A percentile compares a stretch with the other conserved stretches of the same genome.
phyloP scores from a whole-genome alignment of 2,797 vertebrate genomes.

The Merluccius polli region DNA sequence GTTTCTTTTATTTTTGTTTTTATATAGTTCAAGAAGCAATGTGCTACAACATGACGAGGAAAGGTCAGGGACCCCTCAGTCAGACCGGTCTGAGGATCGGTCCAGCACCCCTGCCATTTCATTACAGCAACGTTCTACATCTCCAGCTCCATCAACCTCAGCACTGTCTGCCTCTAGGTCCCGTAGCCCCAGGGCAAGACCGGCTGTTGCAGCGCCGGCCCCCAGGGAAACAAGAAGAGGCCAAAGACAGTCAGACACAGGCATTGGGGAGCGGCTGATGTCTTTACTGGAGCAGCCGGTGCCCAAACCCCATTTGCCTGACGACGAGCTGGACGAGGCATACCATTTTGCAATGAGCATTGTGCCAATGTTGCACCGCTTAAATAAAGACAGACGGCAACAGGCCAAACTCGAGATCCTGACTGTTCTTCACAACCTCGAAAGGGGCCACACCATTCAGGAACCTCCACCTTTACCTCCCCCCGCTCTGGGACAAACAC shows the following conservation, averaged over 20 bases:
- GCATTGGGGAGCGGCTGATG: slow-evolving; percentile 3
- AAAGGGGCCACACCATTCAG: neutral
- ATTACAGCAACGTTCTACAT: neutral
- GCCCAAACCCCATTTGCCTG: slow-evolving; percentile 4
- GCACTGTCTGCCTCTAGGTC: neutral
- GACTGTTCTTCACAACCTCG: neutral
- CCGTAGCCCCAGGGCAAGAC: slow-evolving; percentile 1
- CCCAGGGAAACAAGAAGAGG: no score
- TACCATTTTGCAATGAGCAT: slow-evolving; percentile 10
- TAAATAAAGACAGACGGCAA: slow-evolving; percentile 10
- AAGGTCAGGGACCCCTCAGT: no score
- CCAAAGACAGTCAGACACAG: neutral
- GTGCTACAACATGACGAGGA: neutral
- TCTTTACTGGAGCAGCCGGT: neutral
- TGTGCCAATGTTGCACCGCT: slow-evolving; percentile 9
- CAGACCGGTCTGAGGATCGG: no score
- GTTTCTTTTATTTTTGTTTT: neutral
- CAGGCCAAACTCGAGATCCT: slow-evolving; percentile 2
- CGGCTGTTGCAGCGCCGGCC: no score
- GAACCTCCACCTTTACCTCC: no score
- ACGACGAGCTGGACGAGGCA: neutral
- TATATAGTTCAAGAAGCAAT: slow-evolving; percentile 4
- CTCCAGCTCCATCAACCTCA: neutral
- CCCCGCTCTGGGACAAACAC: neutral
- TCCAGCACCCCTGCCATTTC: no score